Evolutionary conservation across 2,113 vertebrate genomes (phyloP), one percentile per base, ranked within the genome.

Genomic region (Mystacornis crossleyi): DNA sequence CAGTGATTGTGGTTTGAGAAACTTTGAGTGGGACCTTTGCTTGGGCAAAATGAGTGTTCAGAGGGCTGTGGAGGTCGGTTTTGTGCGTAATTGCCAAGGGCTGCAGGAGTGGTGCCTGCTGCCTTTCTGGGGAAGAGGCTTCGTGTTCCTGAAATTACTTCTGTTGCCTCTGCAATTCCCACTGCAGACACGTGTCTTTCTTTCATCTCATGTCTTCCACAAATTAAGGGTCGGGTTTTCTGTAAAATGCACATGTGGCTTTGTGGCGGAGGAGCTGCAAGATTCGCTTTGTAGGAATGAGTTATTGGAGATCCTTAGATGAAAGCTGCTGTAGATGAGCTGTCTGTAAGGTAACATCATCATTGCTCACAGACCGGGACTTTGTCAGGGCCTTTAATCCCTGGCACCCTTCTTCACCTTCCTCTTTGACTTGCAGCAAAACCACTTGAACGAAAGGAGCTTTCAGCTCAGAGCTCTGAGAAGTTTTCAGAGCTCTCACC

Each of bases 81-180:
- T 92, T 31, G 21, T 47, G 74, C 88, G 74, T 70, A 29, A 58
- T 64, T 70, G 64, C 81, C 6, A 3, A 77, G 74, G 66, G 60
- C 48, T 84, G 85, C 66, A 79, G 94, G 87, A 90, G 12, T 2
- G 55, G 16, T 73, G 71, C 79, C 84, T 10, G 0, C 60, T 81
- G 90, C 81, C 67, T 47, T 70, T 34, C 93, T 80, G 51, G 1
- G 23, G 54, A 40, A 83, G 87, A 74, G 80, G 67, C 85, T 96
- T 18, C 58, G 60, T 31, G 38, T 51, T 86, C 86, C 86, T 88
- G 94, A 81, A 95, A 93, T 93, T 33, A 43, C 83, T 95, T 88
- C 67, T 93, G 82, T 86, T 93, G 57, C 95, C 91, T 89, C 82
- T 95, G 90, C 93, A 95, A 43, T 93, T 91, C 96, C 94, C 93